These are phyloP conservation scores for Bemisia tabaci DNA, from an alignment of 1,140 invertebrate genomes.

Conservation along the genomic window DNA sequence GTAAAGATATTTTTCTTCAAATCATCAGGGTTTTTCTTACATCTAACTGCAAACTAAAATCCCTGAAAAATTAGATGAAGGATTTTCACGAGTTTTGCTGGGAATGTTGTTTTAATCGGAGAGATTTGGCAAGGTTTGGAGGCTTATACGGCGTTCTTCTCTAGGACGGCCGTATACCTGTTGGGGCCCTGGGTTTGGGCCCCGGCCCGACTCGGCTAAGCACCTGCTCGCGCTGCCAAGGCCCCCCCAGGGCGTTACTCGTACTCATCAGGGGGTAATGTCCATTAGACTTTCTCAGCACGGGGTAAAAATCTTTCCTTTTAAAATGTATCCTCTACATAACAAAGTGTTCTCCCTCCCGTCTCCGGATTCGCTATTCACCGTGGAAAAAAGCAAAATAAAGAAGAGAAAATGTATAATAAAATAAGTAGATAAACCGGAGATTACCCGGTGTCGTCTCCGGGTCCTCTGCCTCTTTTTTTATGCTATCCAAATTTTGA, in stretches of 20 bases:
- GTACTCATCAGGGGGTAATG: not conserved
- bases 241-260: not conserved
- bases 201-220: not conserved
- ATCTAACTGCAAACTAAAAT: too few species aligned
- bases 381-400: not conserved
- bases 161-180: too few species aligned
- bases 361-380: not conserved
- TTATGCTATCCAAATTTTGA: not conserved
- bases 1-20: too few species aligned
- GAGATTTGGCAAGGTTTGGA: too few species aligned
- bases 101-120: too few species aligned
- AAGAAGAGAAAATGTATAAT: not conserved
- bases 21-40: too few species aligned
- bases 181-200: too few species aligned
- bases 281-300: not conserved
- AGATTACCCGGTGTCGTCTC: too few species aligned
- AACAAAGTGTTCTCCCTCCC: not conserved
- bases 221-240: not conserved
- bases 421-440: not conserved
- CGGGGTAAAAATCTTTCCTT: not conserved
- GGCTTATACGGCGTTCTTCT: too few species aligned
- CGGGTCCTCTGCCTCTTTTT: not conserved
- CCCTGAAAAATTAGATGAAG: too few species aligned
- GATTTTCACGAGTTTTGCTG: too few species aligned
- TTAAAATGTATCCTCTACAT: not conserved